phyloP scores from a whole-genome alignment of 2,888 invertebrate species.

The Nasonia oneida region DNA sequence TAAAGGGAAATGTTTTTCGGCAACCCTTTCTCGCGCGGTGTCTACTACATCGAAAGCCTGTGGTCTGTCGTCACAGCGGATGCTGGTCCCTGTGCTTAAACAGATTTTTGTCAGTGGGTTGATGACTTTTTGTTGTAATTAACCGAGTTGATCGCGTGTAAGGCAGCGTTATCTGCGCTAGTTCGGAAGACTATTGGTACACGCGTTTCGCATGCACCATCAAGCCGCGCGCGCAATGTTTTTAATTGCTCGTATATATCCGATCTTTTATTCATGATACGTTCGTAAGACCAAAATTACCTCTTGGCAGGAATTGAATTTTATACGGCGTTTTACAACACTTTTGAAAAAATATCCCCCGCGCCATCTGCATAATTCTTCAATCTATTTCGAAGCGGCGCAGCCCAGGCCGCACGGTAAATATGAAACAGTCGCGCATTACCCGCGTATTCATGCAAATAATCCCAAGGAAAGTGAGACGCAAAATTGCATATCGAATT shows the following conservation, averaged over 20 bases:
- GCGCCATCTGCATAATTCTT: constrained; percentile 44
- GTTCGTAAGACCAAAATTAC: neutral
- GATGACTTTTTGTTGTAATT: neutral
- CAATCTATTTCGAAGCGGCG: constrained; percentile 31
- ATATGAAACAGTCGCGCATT: constrained; percentile 31
- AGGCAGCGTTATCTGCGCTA: neutral
- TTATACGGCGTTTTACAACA: constrained; percentile 36
- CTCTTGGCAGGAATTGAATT: constrained; percentile 46
- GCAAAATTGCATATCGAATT: neutral
- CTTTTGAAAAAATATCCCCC: constrained; percentile 16
- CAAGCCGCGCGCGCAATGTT: neutral
- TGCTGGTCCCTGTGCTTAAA: neutral
- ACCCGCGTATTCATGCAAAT: constrained; percentile 5
- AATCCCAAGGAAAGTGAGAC: neutral
- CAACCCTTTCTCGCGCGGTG: constrained; percentile 25
- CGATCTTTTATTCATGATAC: constrained; percentile 51
- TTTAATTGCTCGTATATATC: constrained; percentile 23
- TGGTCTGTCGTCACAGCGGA: neutral
- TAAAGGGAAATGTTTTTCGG: constrained; percentile 57
- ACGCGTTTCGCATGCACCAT: constrained; percentile 11
- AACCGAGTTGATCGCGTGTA: neutral
- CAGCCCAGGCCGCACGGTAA: neutral
- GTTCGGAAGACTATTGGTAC: neutral
- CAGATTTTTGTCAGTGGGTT: neutral
- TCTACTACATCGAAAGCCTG: neutral